These are phyloP conservation scores for Pelodiscus sinensis DNA, from an alignment of 2,113 vertebrate species.

Conservation along the genomic window DNA sequence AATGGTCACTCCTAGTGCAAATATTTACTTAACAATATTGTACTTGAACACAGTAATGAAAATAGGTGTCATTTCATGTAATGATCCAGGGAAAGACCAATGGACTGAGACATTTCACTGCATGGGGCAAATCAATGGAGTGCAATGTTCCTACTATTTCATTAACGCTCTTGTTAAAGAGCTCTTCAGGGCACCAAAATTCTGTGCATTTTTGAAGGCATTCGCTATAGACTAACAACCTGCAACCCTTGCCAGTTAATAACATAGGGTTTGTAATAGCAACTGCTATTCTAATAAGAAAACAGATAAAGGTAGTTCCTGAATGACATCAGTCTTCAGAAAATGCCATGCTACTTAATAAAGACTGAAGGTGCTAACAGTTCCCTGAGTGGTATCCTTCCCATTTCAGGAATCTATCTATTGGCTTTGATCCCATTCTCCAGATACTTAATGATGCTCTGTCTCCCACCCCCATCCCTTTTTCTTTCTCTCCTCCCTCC, in stretches of 20 bases:
- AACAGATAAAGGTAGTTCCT: constrained; percentile 22
- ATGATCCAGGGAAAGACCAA: constrained; percentile 66
- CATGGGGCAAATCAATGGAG: constrained; percentile 49
- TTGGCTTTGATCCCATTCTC: no score
- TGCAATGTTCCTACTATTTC: constrained; percentile 60
- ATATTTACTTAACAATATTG: constrained; percentile 84
- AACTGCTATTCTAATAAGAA: constrained; percentile 42
- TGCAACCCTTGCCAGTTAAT: constrained; percentile 17
- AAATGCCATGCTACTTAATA: not conserved
- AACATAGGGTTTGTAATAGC: constrained; percentile 24
- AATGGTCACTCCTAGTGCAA: constrained; percentile 74
- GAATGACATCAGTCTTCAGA: constrained; percentile 48
- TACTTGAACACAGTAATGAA: constrained; percentile 76
- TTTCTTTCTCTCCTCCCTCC: no score
- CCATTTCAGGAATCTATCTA: no score
- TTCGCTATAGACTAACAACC: constrained; percentile 34
- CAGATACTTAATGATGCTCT: no score
- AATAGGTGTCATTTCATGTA: constrained; percentile 73
- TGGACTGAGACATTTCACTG: constrained; percentile 60
- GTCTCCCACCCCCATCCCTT: no score
- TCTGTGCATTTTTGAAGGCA: constrained; percentile 53
- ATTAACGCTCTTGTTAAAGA: constrained; percentile 69
- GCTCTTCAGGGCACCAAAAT: constrained; percentile 20
- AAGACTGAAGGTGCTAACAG: no score
- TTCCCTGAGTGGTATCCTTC: no score